A percentile compares a stretch with the other conserved stretches of the same genome.
phyloP scores from a whole-genome alignment of 1,140 invertebrate species.

The Drosophila nigromelanica region DNA sequence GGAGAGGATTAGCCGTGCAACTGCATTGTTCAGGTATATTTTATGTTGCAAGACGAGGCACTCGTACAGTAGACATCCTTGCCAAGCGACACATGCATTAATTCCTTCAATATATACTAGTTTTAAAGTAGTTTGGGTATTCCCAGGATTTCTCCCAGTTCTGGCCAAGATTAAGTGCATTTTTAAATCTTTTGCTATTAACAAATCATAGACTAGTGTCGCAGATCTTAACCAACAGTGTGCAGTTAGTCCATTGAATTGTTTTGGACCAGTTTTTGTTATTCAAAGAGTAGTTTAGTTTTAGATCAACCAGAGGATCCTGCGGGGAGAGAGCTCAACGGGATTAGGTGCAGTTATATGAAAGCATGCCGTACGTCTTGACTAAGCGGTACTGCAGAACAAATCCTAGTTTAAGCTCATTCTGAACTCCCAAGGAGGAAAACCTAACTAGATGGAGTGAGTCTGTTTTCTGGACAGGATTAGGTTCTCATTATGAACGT shows the following conservation, averaged over 20 bases:
- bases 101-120: neutral
- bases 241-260: neutral
- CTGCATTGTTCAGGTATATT: neutral
- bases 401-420: neutral
- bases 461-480: neutral
- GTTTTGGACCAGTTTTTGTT: too few species aligned
- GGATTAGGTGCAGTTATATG: conserved; percentile 1
- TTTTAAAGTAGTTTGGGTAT: neutral
- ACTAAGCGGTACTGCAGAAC: neutral
- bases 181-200: neutral
- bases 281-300: neutral
- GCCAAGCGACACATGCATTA: neutral
- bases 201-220: neutral
- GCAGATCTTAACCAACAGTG: neutral
- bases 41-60: neutral
- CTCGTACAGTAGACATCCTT: neutral
- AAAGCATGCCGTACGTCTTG: too few species aligned
- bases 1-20: conserved; percentile 54
- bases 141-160: neutral
- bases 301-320: neutral
- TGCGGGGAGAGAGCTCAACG: neutral
- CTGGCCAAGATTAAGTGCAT: conserved; percentile 18
- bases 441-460: neutral
- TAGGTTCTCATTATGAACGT: neutral
- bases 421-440: neutral